These are phyloP conservation scores for Synergus gifuensis DNA, from an alignment of 2,888 invertebrate species.

Conservation along the genomic window DNA sequence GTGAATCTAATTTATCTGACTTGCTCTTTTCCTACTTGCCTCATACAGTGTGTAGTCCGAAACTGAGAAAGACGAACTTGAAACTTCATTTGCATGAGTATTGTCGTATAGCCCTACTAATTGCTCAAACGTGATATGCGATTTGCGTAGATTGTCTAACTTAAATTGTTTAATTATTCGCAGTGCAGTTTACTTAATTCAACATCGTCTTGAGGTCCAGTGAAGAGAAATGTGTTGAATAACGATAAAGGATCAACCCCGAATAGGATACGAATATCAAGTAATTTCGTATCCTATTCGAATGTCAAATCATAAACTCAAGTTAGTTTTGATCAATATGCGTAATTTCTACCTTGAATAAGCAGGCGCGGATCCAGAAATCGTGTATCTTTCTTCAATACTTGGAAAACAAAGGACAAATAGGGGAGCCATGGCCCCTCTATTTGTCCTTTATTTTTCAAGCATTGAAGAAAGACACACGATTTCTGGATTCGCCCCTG, in stretches of 20 bases:
- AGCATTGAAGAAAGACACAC: too few relatives aligned
- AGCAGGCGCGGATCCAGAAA: too few relatives aligned
- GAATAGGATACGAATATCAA: too few relatives aligned
- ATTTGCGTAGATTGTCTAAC: slow-evolving; percentile 33
- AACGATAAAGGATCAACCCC: slow-evolving; percentile 43
- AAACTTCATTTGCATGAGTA: slow-evolving; percentile 20
- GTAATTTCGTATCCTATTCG: slow-evolving; percentile 34
- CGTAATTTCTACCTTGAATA: too few relatives aligned
- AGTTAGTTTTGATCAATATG: not conserved
- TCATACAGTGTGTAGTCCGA: too few relatives aligned
- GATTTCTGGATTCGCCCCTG: too few relatives aligned
- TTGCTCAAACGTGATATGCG: slow-evolving; percentile 23
- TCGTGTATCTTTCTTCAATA: too few relatives aligned
- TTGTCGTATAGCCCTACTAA: slow-evolving; percentile 11
- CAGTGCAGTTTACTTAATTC: slow-evolving; percentile 66
- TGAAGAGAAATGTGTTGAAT: slow-evolving; percentile 49
- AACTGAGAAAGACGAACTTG: not conserved
- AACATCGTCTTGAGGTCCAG: slow-evolving; percentile 64
- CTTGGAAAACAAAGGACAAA: too few relatives aligned
- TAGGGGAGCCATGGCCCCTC: too few relatives aligned
- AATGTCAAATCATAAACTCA: slow-evolving; percentile 39
- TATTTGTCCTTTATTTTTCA: too few relatives aligned
- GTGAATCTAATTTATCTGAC: too few relatives aligned
- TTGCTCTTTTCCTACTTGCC: too few relatives aligned
- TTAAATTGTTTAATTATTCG: slow-evolving; percentile 74